Conservation (phyloP, 2,113 vertebrate genomes). For the Hippocampus barbouri region DNA sequence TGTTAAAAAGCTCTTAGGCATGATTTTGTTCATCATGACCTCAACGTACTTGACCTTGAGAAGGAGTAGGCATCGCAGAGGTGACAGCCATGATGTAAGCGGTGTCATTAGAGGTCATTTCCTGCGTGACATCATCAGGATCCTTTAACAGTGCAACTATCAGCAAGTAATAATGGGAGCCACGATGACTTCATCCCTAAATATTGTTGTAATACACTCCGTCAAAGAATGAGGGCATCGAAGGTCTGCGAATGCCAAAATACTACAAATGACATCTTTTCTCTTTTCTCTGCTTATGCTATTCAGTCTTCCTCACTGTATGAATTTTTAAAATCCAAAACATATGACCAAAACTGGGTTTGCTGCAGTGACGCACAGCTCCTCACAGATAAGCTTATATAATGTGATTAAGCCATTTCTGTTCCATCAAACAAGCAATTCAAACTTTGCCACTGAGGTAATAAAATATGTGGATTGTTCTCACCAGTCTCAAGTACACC, state of each 20-base stretch:
- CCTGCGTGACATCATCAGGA: conserved; percentile 39
- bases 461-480: background rate
- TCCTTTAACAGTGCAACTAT: conserved; percentile 36
- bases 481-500: no score
- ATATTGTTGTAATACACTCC: conserved; percentile 43
- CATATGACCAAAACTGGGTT: background rate
- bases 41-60: conserved; percentile 15
- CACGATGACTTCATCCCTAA: conserved; percentile 49
- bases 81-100: conserved; percentile 58
- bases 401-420: background rate
- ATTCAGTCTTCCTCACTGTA: background rate
- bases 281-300: background rate
- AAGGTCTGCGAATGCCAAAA: conserved; percentile 33
- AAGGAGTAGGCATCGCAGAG: conserved; percentile 44
- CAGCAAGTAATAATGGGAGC: conserved; percentile 23
- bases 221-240: conserved; percentile 49
- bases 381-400: background rate
- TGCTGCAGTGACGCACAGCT: background rate
- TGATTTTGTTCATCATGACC: conserved; percentile 30
- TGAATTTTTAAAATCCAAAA: background rate
- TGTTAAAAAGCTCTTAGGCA: conserved; percentile 9
- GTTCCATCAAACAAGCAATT: background rate
- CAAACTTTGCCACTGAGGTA: background rate
- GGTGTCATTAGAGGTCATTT: conserved; percentile 47
- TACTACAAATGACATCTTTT: conserved; percentile 10